Base-by-base conservation (phyloP, 2,888 invertebrate genomes). In the Serripes groenlandicus region DNA sequence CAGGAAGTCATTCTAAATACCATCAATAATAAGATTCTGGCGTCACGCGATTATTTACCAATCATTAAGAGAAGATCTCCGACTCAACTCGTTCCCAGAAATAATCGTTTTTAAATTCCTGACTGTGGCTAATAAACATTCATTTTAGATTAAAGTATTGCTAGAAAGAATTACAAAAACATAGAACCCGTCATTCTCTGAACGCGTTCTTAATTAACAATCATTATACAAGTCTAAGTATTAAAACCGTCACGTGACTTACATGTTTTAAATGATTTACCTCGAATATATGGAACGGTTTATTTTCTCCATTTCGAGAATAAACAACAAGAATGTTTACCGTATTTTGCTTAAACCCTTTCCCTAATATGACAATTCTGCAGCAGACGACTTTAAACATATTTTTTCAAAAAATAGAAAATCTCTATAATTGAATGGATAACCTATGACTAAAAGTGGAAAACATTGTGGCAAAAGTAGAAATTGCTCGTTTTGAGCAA, bases 181-280 rank as follows among this genome's bases (percentile, higher is more conserved):
- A 28, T 66, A 35, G 11, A 23, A 66, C 66, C 35, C 66, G 42
- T 49, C 32, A 54, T 54, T 52, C 54, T 70, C 52, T 28, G 52
- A 70, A 70, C 32, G 70, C 54, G 70, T 54, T 70, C 52, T 34
- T 70, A 70, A 70, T 70, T 54, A 66, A 66, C 66, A 26, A 42
- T 35, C 66, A 23, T 23, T 37, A 42, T 66, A 23, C 42, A 3
- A 26, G 26, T 66, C 66, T 26, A 37, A 26, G 35, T 37, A 42
- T 2, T 11, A 62, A 21, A 4, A 28, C 15, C 15, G 18, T 62
- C 32, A 56, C 56, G 7, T 56, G 23, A 56, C 56, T 7, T 23
- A 56, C 9, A n/a, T 15, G 18, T 56, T 56, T 56, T n/a, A 5
- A n/a, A n/a, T n/a, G n/a, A n/a, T n/a, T n/a, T n/a, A n/a, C n/a